Base-by-base conservation (phyloP, 2,888 invertebrate species). In the Drosophila paramelanica region DNA sequence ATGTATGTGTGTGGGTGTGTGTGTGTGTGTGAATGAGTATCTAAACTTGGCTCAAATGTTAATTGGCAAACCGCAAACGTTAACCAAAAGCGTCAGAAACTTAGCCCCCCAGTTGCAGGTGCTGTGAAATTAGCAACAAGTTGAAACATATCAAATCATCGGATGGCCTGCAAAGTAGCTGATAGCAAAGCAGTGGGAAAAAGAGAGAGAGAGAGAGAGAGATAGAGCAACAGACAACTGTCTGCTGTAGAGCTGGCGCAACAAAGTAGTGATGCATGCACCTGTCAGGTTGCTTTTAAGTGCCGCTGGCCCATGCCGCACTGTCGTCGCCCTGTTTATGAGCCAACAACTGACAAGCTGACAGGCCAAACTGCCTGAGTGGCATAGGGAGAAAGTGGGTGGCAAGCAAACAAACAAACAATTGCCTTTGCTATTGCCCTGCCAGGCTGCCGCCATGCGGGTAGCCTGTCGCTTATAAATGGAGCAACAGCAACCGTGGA, bases 321-420 rank as follows among this genome's bases (percentile, higher is more conserved):
- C 76, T 70, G 71, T 80, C 74, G 73, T 59, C 73, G 70, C 65
- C 62, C 75, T 73, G 75, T 74, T 81, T 73, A 73, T 75, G 73
- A 67, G 62, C 43, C 77, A 74, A 50, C 66, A 77, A 73, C 81
- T 88, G 90, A 82, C 90, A 89, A 75, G 78, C 77, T 87, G 91
- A 88, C 91, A 89, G 77, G 66, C 55, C 51, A 64, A 74, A 72
- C 62, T 56, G 62, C 50, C 66, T 39, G 45, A 50, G 43, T 27
- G 38, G 31, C 45, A 55, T 14, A 52, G 33, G 58, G 52, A 39
- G 14, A n/a, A 43, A 42, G 38, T 55, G 68, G 56, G 59, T 39
- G 52, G 61, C 51, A 38, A 11, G 5, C 66, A 50, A 51, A 27
- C 50, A 65, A 70, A 69, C 76, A 67, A 77, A 78, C 79, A 71